A percentile compares a stretch with the other conserved stretches of the same genome.
phyloP scores from a whole-genome alignment of 2,797 vertebrate genomes.

The Spea hammondii region DNA sequence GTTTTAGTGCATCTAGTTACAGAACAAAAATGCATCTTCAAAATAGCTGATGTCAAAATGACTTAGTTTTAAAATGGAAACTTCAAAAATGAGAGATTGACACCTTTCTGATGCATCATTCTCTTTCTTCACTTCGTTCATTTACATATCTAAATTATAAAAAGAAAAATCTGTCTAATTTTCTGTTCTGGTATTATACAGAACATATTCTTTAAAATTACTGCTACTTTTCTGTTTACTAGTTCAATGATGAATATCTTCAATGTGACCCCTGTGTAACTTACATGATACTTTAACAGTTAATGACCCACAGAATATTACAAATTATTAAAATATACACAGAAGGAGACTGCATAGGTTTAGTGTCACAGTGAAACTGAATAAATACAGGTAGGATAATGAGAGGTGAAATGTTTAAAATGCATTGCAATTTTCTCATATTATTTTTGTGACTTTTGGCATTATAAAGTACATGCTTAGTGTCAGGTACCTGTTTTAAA shows the following conservation, averaged over 20 bases:
- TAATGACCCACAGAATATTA: slow-evolving; percentile 15
- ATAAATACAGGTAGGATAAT: not conserved
- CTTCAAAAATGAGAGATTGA: slow-evolving; percentile 22
- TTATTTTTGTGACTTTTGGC: too few species aligned
- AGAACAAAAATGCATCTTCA: slow-evolving; percentile 2
- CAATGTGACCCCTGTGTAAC: slow-evolving; percentile 25
- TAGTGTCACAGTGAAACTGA: slow-evolving; percentile 2
- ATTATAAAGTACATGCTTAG: too few species aligned
- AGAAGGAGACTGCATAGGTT: slow-evolving; percentile 14
- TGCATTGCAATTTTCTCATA: not conserved
- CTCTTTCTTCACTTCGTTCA: not conserved
- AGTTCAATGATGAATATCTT: slow-evolving; percentile 6
- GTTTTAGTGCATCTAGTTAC: not conserved
- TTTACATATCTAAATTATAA: slow-evolving; percentile 14
- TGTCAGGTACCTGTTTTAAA: too few species aligned
- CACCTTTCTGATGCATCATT: slow-evolving; percentile 4
- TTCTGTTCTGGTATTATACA: slow-evolving; percentile 10
- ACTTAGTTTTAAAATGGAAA: not conserved
- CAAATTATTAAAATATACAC: slow-evolving; percentile 30
- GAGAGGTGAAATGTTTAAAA: not conserved
- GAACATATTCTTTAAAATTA: slow-evolving; percentile 17
- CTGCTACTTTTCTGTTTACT: not conserved
- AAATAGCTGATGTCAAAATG: not conserved
- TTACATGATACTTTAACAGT: slow-evolving; percentile 33
- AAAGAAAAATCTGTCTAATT: not conserved